Percentiles rank a stretch among this genome's conserved stretches.
phyloP scores from a whole-genome alignment of 1,140 invertebrate genomes.

The Hyphantria cunea region DNA sequence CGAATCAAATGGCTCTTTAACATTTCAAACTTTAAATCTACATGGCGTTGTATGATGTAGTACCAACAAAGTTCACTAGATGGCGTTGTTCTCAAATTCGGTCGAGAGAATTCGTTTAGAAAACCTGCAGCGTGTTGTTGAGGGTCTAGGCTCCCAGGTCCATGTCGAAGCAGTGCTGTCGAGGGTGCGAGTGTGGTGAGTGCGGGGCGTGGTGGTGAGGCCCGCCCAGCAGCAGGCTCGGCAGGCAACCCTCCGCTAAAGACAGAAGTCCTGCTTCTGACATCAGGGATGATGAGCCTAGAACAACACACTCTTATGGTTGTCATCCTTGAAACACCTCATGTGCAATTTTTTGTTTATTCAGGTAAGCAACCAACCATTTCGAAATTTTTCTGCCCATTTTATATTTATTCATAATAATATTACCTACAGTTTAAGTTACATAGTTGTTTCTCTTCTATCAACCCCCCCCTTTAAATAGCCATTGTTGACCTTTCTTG shows the following conservation, averaged over 20 bases:
- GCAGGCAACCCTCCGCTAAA: slow-evolving; percentile 52
- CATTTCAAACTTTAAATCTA: not conserved
- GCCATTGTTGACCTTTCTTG: no score
- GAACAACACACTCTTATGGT: no score
- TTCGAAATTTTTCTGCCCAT: no score
- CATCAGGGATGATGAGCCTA: slow-evolving; percentile 58
- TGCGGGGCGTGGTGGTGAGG: slow-evolving; percentile 64
- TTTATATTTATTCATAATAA: no score
- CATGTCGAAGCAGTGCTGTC: slow-evolving; percentile 70
- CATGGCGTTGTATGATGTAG: slow-evolving; percentile 2
- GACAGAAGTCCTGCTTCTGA: slow-evolving; percentile 39
- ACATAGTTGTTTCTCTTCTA: no score
- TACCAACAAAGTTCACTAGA: not conserved
- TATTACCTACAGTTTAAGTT: no score
- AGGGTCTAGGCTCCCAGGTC: slow-evolving; percentile 57
- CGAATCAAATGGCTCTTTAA: not conserved
- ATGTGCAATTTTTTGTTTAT: not conserved
- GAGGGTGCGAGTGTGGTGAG: slow-evolving; percentile 55
- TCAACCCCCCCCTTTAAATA: no score
- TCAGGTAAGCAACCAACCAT: no score
- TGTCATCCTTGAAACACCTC: no score
- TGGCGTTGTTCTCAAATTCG: slow-evolving; percentile 5
- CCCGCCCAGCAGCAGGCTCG: slow-evolving; percentile 53
- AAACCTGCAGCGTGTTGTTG: not conserved
- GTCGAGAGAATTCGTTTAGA: not conserved